phyloP scores from a whole-genome alignment of 2,888 invertebrate species.

The Polydrusus tereticollis region DNA sequence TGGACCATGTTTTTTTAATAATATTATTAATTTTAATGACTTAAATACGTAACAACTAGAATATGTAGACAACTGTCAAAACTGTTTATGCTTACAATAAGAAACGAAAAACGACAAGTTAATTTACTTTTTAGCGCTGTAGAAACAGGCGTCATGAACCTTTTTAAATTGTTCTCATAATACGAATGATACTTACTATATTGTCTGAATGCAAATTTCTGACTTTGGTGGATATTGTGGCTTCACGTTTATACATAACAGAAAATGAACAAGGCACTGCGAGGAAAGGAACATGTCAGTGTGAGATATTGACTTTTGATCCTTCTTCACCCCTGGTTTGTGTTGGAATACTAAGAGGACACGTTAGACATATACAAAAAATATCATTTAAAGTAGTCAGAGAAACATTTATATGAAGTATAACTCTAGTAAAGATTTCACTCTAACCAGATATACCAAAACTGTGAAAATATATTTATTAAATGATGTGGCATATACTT shows the following conservation, averaged over 20 bases:
- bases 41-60: too few relatives aligned
- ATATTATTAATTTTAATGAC: too few relatives aligned
- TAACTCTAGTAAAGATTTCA: too few relatives aligned
- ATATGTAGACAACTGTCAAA: too few relatives aligned
- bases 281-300: slow-evolving; percentile 56
- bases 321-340: slow-evolving; percentile 52
- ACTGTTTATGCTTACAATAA: too few relatives aligned
- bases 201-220: slow-evolving; percentile 47
- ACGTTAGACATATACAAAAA: slow-evolving; percentile 10
- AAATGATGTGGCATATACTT: too few relatives aligned
- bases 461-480: too few relatives aligned
- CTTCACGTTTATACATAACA: slow-evolving; percentile 46
- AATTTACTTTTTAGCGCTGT: slow-evolving; percentile 40
- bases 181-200: slow-evolving; percentile 40
- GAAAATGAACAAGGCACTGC: slow-evolving; percentile 55
- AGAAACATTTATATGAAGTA: too few relatives aligned
- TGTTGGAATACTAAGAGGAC: slow-evolving; percentile 22
- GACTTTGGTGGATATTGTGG: slow-evolving; percentile 30
- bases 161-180: slow-evolving; percentile 45
- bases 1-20: too few relatives aligned
- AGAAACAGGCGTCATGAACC: slow-evolving; percentile 25
- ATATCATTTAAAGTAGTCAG: too few relatives aligned
- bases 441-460: too few relatives aligned
- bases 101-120: slow-evolving; percentile 42
- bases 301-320: slow-evolving; percentile 57